Evolutionary conservation across 1,140 invertebrate genomes (phyloP).

Genomic region (Temnothorax longispinosus): DNA sequence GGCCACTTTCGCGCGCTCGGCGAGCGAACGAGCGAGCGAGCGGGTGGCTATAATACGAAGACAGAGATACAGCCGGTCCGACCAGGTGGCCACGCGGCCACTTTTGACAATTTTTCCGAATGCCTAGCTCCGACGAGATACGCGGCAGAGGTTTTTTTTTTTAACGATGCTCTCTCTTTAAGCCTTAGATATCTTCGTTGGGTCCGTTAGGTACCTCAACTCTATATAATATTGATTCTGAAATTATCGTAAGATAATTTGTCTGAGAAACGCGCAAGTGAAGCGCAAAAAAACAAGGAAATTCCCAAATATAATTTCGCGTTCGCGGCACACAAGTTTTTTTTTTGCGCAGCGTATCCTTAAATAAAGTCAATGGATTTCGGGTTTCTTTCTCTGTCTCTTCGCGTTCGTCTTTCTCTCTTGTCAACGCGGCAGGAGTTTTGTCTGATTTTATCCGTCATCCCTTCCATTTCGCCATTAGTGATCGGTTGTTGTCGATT

Average conservation of each 20-base stretch:
- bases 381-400: neutral
- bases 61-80: conserved; percentile 36
- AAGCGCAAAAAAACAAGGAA: neutral
- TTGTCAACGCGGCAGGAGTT: neutral
- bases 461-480: neutral
- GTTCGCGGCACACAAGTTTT: neutral
- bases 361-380: neutral
- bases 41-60: conserved; percentile 33
- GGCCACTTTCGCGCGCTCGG: conserved; percentile 49
- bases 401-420: neutral
- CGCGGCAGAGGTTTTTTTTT: neutral
- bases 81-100: conserved; percentile 49
- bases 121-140: neutral
- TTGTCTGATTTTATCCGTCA: neutral
- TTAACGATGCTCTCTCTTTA: neutral
- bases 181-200: neutral
- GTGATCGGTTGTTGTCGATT: neutral
- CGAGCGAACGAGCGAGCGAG: conserved; percentile 10
- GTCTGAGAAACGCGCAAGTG: neutral
- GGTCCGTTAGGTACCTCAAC: neutral
- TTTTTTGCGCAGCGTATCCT: neutral
- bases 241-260: neutral
- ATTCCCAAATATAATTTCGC: neutral
- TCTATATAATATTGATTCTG: neutral
- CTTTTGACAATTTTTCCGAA: conserved; percentile 48